A percentile compares a stretch with the other conserved stretches of the same genome.
Conservation (phyloP, 2,888 invertebrate species). For the Euzetes globulus region DNA sequence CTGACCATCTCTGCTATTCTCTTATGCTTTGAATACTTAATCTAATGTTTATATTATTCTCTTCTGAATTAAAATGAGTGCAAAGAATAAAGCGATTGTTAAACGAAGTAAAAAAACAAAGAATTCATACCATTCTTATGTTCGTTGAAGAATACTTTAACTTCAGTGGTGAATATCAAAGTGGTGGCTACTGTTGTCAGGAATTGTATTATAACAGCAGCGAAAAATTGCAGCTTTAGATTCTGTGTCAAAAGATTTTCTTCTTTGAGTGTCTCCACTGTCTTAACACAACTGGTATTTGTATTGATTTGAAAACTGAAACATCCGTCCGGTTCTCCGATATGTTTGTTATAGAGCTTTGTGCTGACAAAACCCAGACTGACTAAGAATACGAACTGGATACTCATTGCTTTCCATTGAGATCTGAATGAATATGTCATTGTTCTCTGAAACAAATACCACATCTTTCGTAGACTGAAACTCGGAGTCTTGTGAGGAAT, state of each 20-base stretch:
- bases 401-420: constrained; percentile 24
- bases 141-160: constrained; percentile 16
- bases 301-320: neutral
- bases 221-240: constrained; percentile 5
- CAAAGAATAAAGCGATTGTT: too few relatives aligned
- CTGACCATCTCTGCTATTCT: too few relatives aligned
- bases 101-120: neutral
- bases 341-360: constrained; percentile 12
- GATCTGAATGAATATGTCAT: neutral
- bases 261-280: neutral
- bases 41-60: too few relatives aligned
- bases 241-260: neutral
- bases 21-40: too few relatives aligned
- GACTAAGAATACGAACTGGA: neutral
- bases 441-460: constrained; percentile 22
- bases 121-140: constrained; percentile 11
- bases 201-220: neutral
- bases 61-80: too few relatives aligned
- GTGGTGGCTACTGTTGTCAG: constrained; percentile 4
- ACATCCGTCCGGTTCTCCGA: constrained; percentile 21
- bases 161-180: constrained; percentile 10
- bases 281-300: neutral
- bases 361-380: neutral
- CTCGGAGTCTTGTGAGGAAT: neutral
- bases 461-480: neutral